A percentile compares a stretch with the other conserved stretches of the same genome.
These are phyloP conservation scores for Tetrao urogallus DNA, from an alignment of 2,113 vertebrate genomes.

Conservation along the genomic window DNA sequence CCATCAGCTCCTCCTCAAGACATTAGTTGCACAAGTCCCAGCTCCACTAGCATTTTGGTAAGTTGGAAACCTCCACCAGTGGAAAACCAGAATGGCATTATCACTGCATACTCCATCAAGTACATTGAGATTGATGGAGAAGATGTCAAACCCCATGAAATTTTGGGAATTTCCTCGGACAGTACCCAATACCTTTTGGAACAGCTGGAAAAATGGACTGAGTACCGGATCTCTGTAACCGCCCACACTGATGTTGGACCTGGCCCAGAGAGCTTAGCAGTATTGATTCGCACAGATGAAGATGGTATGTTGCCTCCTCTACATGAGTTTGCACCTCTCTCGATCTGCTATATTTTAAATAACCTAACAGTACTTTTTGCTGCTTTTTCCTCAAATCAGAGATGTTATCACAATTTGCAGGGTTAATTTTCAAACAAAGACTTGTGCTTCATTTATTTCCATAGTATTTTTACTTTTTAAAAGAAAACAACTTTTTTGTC, in stretches of 20 bases:
- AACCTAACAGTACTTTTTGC: constrained; percentile 72
- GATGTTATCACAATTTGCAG: not conserved
- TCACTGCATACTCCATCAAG: constrained; percentile 93
- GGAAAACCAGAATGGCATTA: constrained; percentile 95
- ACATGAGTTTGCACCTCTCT: constrained; percentile 79
- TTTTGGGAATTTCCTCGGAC: constrained; percentile 89
- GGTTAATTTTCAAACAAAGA: constrained; percentile 62
- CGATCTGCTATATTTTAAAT: constrained; percentile 74
- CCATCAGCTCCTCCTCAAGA: constrained; percentile 97
- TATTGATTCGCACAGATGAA: constrained; percentile 98
- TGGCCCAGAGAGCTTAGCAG: constrained; percentile 92
- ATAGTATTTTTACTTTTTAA: not conserved
- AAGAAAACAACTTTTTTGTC: constrained; percentile 34
- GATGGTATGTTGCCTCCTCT: constrained; percentile 96
- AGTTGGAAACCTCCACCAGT: constrained; percentile 94
- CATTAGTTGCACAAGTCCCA: constrained; percentile 93
- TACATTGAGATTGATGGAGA: constrained; percentile 89
- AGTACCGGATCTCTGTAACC: constrained; percentile 92
- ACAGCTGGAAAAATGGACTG: constrained; percentile 99
- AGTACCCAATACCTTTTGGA: constrained; percentile 94
- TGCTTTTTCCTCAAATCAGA: constrained; percentile 59
- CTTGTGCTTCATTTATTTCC: constrained; percentile 29
- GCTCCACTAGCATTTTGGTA: constrained; percentile 99
- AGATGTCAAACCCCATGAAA: constrained; percentile 84
- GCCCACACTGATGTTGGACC: constrained; percentile 96